Percentiles rank a stretch among this genome's conserved stretches.
phyloP scores from a whole-genome alignment of 2,888 invertebrate species.

The Cataglyphis rosenhaueri region DNA sequence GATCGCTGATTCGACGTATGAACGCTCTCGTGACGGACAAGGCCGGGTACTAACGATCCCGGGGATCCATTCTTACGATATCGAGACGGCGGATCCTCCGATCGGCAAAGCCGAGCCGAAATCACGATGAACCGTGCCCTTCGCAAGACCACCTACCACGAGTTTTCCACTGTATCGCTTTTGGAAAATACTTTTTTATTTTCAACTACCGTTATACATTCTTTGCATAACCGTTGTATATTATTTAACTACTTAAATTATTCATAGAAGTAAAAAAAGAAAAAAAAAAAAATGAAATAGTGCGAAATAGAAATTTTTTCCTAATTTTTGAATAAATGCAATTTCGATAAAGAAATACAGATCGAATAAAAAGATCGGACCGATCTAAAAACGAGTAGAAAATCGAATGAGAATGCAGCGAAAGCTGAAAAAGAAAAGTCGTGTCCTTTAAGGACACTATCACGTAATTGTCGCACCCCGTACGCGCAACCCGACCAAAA shows the following conservation, averaged over 20 bases:
- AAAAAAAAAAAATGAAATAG: neutral
- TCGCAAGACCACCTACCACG: conserved; percentile 42
- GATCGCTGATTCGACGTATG: conserved; percentile 76
- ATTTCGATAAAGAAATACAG: neutral
- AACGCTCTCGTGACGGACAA: conserved; percentile 52
- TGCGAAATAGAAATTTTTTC: neutral
- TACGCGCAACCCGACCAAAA: conserved; percentile 71
- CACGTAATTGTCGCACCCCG: conserved; percentile 65
- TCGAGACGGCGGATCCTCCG: conserved; percentile 42
- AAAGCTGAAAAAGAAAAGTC: neutral
- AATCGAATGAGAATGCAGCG: neutral
- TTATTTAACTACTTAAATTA: too few relatives aligned
- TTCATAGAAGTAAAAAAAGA: too few relatives aligned
- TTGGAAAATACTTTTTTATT: neutral
- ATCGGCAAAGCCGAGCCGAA: conserved; percentile 21
- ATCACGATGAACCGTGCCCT: neutral
- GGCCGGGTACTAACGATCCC: conserved; percentile 50
- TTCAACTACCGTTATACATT: too few relatives aligned
- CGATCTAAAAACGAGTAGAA: neutral
- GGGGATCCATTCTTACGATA: conserved; percentile 31
- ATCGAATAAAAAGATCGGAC: neutral
- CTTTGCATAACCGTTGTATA: too few relatives aligned
- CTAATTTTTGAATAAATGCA: neutral
- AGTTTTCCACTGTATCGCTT: conserved; percentile 7
- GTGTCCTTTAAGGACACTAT: conserved; percentile 12